Base-by-base conservation (phyloP, 2,888 invertebrate species). In the Lordiphosa fenestrarum region DNA sequence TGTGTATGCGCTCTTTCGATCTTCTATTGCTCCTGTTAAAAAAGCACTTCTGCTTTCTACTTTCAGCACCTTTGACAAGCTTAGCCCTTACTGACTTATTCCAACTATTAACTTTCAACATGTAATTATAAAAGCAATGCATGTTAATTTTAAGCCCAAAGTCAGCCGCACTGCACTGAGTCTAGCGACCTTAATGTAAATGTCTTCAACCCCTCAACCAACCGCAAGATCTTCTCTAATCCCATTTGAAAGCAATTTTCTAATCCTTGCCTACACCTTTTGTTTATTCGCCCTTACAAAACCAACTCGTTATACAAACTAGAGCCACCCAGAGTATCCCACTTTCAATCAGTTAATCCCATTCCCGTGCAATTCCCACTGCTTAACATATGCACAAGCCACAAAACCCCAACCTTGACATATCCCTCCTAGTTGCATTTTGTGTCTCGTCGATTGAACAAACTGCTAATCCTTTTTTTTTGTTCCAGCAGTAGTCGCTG, bases 391-490 rank as follows among this genome's bases (percentile, higher is more conserved):
- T 53, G 52, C 51, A 37, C 36, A 19, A 13, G 42, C 49, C 49
- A 19, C 49, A 44, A 2, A 46, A 50, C 39, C 23, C 52, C 38
- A 30, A 60, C 76, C 73, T 62, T 71, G 73, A 63, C 71, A 67
- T 53, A 53, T 54, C 21, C 58, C 55, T 61, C 58, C 55, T 61
- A 46, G 58, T 48, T 64, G 48, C 35, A 19, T 36, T 37, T 25
- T 37, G 35, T 64, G 70, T 60, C 53, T 64, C 69, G 51, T 49
- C 76, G 64, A 80, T 76, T 74, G 65, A 70, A 53, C 71, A 61
- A 69, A 63, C 69, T 81, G 68, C 68, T 77, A 81, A 77, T 77
- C 82, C 82, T 74, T 81, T 71, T 75, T 75, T 81, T 76, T 63
- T 48, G 37, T 38, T 44, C 23, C 59, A n/a, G n/a, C n/a, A 59